Base-by-base conservation (phyloP, 1,140 invertebrate species). In the Pseudomyrmex dendroicus region DNA sequence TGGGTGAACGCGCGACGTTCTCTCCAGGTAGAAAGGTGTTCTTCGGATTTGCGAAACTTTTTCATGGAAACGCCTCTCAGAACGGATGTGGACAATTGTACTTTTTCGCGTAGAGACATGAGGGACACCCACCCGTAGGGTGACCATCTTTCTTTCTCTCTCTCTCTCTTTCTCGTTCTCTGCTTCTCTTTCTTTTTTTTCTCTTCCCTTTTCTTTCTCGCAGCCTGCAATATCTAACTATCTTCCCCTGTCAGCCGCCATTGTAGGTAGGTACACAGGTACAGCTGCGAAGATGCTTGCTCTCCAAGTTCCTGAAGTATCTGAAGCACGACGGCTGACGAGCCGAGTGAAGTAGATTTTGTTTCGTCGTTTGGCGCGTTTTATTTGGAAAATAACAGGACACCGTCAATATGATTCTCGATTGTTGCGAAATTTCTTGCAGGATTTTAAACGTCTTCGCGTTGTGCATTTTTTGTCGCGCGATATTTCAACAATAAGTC, bases 151-250 rank as follows among this genome's bases (percentile, higher is more conserved):
- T 77, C 56, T 83, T 12, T 86, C 73, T 61, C 63, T 82, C 46
- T 88, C 50, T 4, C 0, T 35, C 35, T 35, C 35, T 35, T 35
- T 86, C 46, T 74, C 66, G 77, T 61, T 72, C 59, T 84, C 66
- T 12, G 1, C 20, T 1, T 25, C 9, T 48, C 13, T 56, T 10
- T 67, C 17, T 77, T 13, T 35, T 35, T 35, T 35, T 35, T 35
- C 35, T 35, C 35, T 7, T 7, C 35, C 35, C 35, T 35, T 35
- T 7, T 35, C 35, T 35, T 35, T 35, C 35, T 87, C 48, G 56
- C 52, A 57, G 67, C n/a, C 70, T 83, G 72, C 57, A 84, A 84
- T 88, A 85, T 87, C 52, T 25, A 77, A 85, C 76, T 74, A 35
- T 35, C 35, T 35, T 35, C 35, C 35, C 35, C 35, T 44, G 13